A percentile compares a stretch with the other conserved stretches of the same genome.
Evolutionary conservation across 2,113 vertebrate species (phyloP).

Genomic region (Carassius carassius): DNA sequence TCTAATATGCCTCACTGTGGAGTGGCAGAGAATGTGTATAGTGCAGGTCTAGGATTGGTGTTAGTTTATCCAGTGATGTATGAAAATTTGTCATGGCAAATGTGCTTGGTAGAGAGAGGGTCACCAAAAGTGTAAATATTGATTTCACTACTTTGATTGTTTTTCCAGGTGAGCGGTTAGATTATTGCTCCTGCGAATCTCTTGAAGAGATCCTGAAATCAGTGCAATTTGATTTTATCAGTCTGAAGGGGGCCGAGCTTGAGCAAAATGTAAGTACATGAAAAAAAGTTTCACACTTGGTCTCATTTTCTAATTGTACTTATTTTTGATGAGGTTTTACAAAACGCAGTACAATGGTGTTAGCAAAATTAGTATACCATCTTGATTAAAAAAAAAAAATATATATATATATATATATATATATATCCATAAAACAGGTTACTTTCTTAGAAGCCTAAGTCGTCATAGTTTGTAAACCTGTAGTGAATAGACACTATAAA

Average conservation of each 20-base stretch:
- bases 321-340: neutral
- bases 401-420: no score
- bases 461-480: no score
- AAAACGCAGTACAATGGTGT: neutral
- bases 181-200: conserved; percentile 78
- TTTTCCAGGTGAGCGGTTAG: conserved; percentile 79
- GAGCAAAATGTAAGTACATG: conserved; percentile 75
- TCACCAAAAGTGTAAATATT: neutral
- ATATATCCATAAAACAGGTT: no score
- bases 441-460: no score
- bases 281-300: neutral
- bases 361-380: neutral
- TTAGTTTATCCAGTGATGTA: neutral
- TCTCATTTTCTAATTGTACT: neutral
- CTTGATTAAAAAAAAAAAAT: no score
- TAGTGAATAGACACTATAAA: no score
- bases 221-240: conserved; percentile 79
- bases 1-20: neutral
- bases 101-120: neutral
- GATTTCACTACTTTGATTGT: conserved; percentile 3
- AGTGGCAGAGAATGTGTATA: neutral
- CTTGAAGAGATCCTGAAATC: conserved; percentile 80
- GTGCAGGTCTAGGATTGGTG: neutral
- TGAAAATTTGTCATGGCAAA: no score
- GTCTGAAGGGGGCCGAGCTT: conserved; percentile 76